A percentile compares a stretch with the other conserved stretches of the same genome.
phyloP scores from a whole-genome alignment of 2,797 vertebrate species.

The Lithobates pipiens region DNA sequence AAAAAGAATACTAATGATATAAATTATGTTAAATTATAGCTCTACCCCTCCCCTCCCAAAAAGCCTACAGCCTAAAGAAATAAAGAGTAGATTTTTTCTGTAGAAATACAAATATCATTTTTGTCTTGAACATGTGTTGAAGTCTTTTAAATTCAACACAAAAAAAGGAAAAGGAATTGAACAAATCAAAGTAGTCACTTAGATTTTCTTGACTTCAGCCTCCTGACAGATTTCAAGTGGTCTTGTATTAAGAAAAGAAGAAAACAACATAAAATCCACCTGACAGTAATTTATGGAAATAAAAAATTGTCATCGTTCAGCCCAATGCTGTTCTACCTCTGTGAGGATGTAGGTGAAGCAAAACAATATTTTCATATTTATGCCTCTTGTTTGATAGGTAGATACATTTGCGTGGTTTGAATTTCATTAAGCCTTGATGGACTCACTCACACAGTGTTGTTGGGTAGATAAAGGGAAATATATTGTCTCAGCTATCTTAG shows the following conservation, averaged over 20 bases:
- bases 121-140: not conserved
- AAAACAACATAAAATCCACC: slow-evolving; percentile 34
- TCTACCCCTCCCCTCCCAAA: too few species aligned
- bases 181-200: not conserved
- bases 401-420: slow-evolving; percentile 33
- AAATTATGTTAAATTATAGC: too few species aligned
- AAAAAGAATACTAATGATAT: too few species aligned
- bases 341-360: slow-evolving; percentile 29
- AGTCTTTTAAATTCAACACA: not conserved
- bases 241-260: slow-evolving; percentile 16
- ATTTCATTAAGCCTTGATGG: slow-evolving; percentile 53
- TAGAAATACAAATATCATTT: not conserved
- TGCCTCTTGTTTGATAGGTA: slow-evolving; percentile 44
- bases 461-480: slow-evolving; percentile 33
- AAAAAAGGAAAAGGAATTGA: not conserved
- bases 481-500: slow-evolving; percentile 42
- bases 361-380: slow-evolving; percentile 43
- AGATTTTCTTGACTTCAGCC: not conserved
- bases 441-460: slow-evolving; percentile 13
- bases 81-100: too few species aligned
- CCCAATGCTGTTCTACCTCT: slow-evolving; percentile 36
- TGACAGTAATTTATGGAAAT: slow-evolving; percentile 61
- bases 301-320: slow-evolving; percentile 31
- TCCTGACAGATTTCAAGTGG: slow-evolving; percentile 37
- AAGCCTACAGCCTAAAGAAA: too few species aligned